Conservation (phyloP, 37 sponge, comb jelly and placozoan species). For the Hexactinellida sp. region DNA sequence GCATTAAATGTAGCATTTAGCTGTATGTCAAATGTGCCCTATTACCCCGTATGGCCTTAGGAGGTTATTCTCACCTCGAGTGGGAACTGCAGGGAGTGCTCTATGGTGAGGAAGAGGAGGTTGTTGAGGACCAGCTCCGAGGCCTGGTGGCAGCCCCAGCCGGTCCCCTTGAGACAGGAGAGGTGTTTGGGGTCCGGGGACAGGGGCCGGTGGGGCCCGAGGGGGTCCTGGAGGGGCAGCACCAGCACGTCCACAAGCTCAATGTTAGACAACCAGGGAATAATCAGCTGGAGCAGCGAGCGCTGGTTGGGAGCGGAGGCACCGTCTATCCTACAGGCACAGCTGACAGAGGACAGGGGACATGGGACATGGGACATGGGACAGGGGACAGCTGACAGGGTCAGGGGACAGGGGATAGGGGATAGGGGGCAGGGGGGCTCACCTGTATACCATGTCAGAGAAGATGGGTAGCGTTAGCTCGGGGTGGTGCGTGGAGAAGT, state of each 20-base stretch:
- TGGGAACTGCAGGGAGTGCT: background rate
- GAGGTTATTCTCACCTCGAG: background rate
- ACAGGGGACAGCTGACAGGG: background rate
- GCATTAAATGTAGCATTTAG: no score
- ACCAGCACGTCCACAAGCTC: constrained; percentile 49
- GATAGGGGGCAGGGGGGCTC: background rate
- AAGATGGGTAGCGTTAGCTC: constrained; percentile 80
- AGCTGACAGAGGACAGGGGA: no score
- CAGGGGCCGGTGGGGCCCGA: background rate
- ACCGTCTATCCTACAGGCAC: constrained; percentile 49
- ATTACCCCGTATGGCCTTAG: no score
- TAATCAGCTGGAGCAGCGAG: constrained; percentile 64
- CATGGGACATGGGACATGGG: no score
- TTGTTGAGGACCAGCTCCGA: constrained; percentile 70
- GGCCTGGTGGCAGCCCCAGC: constrained; percentile 69
- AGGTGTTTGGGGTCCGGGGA: background rate
- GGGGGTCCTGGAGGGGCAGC: background rate
- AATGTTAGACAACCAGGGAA: constrained; percentile 68
- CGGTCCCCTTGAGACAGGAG: constrained; percentile 35
- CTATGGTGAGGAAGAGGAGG: constrained; percentile 56
- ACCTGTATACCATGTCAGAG: constrained; percentile 43
- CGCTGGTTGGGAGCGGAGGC: constrained; percentile 33
- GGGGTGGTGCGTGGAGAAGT: constrained; percentile 64
- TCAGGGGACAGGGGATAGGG: no score
- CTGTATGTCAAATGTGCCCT: no score